A percentile compares a stretch with the other conserved stretches of the same genome.
Evolutionary conservation across 2,888 invertebrate species (phyloP).

Genomic region (Antheraea yamamai): DNA sequence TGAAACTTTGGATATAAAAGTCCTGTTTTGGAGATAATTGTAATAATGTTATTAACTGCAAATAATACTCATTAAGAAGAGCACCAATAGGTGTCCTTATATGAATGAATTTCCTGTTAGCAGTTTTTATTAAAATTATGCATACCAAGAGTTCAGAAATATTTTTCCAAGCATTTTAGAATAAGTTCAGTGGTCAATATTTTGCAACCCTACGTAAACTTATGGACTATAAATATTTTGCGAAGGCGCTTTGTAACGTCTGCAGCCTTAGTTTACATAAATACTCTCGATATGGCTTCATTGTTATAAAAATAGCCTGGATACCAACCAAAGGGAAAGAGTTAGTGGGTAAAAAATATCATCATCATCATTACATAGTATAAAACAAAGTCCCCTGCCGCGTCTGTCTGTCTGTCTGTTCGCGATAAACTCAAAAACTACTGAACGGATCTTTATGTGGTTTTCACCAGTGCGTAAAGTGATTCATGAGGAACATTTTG

Average conservation of each 20-base stretch:
- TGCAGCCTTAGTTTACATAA: conserved; percentile 52
- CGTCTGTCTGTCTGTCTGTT: too few relatives aligned
- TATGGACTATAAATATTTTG: conserved; percentile 29
- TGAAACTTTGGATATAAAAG: background rate
- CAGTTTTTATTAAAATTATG: background rate
- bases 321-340: conserved; percentile 34
- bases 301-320: conserved; percentile 61
- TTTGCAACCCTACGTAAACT: conserved; percentile 23
- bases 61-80: background rate
- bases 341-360: background rate
- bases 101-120: background rate
- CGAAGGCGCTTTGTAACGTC: conserved; percentile 35
- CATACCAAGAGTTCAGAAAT: background rate
- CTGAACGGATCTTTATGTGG: too few relatives aligned
- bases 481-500: too few relatives aligned
- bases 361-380: too few relatives aligned
- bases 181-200: background rate
- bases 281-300: conserved; percentile 64
- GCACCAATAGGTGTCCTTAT: background rate
- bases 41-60: background rate
- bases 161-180: background rate
- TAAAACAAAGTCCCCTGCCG: too few relatives aligned
- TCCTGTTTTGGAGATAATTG: conserved; percentile 9
- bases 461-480: too few relatives aligned
- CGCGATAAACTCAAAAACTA: too few relatives aligned